Percentiles rank a stretch among this genome's conserved stretches.
Conservation (phyloP, 2,113 vertebrate species). For the Seriola rivoliana region DNA sequence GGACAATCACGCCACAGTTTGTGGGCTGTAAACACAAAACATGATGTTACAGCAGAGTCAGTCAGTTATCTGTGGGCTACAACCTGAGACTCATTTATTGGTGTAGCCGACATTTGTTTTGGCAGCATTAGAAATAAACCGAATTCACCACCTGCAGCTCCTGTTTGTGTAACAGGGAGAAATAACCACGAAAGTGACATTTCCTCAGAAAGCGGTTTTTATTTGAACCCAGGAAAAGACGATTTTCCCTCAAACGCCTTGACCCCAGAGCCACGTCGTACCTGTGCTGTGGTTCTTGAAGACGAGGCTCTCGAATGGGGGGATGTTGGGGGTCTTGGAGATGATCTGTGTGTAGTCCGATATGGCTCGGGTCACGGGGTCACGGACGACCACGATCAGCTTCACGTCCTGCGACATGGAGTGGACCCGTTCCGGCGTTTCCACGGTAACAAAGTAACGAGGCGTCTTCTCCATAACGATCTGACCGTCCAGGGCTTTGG, state of each 20-base stretch:
- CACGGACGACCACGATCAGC: constrained; percentile 87
- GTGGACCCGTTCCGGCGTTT: constrained; percentile 84
- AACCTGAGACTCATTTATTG: not conserved
- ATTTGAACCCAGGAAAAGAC: no score
- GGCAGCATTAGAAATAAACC: no score
- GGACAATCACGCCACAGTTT: not conserved
- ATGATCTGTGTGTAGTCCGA: constrained; percentile 89
- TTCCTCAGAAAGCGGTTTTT: no score
- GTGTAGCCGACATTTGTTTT: not conserved
- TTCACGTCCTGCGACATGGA: constrained; percentile 85
- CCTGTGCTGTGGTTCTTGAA: constrained; percentile 85
- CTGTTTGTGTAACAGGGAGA: no score
- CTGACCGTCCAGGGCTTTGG: constrained; percentile 87
- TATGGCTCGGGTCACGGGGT: constrained; percentile 87
- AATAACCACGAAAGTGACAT: no score
- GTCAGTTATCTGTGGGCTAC: not conserved
- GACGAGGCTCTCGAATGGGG: constrained; percentile 84
- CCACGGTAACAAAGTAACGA: constrained; percentile 85
- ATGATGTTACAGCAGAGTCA: not conserved
- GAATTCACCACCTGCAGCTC: no score
- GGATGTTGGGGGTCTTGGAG: constrained; percentile 85
- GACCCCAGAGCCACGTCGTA: not conserved
- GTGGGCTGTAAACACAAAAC: not conserved
- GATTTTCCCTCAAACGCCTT: no score
- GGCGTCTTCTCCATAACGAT: constrained; percentile 89